These are phyloP conservation scores for Mya arenaria DNA, from an alignment of 1,140 invertebrate genomes.

Conservation along the genomic window DNA sequence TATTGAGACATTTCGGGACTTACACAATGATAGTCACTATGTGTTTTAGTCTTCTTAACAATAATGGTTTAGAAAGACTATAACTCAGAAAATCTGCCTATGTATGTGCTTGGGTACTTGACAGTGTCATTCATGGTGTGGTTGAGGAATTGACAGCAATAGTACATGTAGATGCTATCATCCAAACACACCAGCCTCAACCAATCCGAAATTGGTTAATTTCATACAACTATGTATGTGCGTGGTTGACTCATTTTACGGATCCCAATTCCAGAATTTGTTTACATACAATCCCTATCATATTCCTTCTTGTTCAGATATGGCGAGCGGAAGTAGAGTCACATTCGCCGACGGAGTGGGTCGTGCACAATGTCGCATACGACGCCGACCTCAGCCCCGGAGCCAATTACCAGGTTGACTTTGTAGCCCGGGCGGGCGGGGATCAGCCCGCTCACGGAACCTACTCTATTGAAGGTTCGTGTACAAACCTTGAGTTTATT, in stretches of 20 bases:
- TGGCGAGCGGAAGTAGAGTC: conserved; percentile 36
- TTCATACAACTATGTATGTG: neutral
- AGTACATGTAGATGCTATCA: neutral
- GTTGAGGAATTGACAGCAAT: neutral
- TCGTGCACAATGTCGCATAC: conserved; percentile 22
- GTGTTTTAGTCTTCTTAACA: neutral
- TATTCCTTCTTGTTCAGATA: neutral
- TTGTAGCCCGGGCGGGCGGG: neutral
- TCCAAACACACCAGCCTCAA: neutral
- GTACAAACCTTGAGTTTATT: no score
- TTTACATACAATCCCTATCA: neutral
- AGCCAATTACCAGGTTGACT: conserved; percentile 14
- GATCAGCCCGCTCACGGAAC: neutral
- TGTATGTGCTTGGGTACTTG: no score
- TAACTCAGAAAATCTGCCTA: no score
- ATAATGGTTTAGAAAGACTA: neutral
- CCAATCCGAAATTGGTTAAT: neutral
- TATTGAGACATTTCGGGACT: neutral
- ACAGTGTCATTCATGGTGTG: neutral
- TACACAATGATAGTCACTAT: neutral
- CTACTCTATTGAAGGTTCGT: conserved; percentile 25
- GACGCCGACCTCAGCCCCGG: conserved; percentile 31
- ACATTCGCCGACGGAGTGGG: conserved; percentile 21
- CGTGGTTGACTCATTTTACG: neutral
- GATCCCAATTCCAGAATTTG: no score